phyloP scores from a whole-genome alignment of 2,113 vertebrate species.

The Chloropsis hardwickii region DNA sequence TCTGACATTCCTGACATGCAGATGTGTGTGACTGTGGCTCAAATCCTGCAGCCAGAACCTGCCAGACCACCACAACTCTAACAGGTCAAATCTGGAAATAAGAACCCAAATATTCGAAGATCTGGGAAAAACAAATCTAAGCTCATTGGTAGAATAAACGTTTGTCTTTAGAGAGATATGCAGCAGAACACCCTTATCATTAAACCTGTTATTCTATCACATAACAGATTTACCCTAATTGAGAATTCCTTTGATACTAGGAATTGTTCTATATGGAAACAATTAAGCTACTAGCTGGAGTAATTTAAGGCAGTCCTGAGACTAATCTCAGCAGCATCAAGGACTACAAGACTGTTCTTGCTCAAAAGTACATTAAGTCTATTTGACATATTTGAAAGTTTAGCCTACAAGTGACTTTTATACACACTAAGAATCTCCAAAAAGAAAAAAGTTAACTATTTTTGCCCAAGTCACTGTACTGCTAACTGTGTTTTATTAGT shows the following conservation, averaged over 20 bases:
- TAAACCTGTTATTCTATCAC: conserved; percentile 24
- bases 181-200: conserved; percentile 31
- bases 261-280: conserved; percentile 29
- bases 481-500: not conserved
- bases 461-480: not conserved
- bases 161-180: not conserved
- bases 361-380: not conserved
- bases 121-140: not conserved
- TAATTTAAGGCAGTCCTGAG: conserved; percentile 22
- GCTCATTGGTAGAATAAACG: not conserved
- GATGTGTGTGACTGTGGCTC: not conserved
- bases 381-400: not conserved
- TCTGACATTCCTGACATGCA: not conserved
- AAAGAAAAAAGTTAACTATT: not conserved
- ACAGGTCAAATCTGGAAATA: not conserved
- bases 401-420: not conserved
- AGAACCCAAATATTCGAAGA: not conserved
- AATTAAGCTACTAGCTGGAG: conserved; percentile 25
- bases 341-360: not conserved
- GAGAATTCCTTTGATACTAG: conserved; percentile 30
- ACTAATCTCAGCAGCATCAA: not conserved
- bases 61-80: not conserved
- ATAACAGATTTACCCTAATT: conserved; percentile 12
- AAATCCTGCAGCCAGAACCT: not conserved
- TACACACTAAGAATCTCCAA: not conserved